Conservation (phyloP, 2,113 vertebrate species). For the Tauraco erythrolophus region DNA sequence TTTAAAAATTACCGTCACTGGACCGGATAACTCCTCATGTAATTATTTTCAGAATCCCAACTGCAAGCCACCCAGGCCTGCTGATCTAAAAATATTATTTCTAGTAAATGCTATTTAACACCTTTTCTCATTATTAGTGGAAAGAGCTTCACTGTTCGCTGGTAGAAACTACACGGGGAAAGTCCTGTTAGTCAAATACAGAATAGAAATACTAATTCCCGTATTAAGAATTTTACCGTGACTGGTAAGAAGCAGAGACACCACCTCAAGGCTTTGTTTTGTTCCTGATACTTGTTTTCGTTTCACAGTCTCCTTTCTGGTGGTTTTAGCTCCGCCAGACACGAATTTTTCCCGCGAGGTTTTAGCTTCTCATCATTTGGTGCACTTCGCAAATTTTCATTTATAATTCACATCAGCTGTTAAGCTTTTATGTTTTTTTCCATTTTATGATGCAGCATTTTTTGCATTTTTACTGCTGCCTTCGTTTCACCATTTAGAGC, state of each 20-base stretch:
- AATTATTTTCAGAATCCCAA: not conserved
- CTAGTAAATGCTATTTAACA: not conserved
- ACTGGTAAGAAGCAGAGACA: not conserved
- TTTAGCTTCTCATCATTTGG: not conserved
- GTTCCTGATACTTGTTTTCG: not conserved
- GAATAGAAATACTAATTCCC: not conserved
- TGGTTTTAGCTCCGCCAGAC: not conserved
- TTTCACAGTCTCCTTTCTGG: not conserved
- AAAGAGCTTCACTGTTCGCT: not conserved
- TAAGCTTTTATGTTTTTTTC: not conserved
- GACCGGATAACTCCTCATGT: rapidly evolving
- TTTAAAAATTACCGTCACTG: not conserved
- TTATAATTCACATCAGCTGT: constrained; percentile 12
- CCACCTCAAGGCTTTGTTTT: not conserved
- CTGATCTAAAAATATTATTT: not conserved
- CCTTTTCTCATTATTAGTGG: not conserved
- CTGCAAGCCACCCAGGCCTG: not conserved
- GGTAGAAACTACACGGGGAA: not conserved
- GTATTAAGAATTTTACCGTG: rapidly evolving
- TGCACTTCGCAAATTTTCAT: not conserved
- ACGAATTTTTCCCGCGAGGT: not conserved
- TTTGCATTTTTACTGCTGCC: constrained; percentile 3
- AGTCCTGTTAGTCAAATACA: not conserved
- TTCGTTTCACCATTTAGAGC: not conserved
- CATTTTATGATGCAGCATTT: not conserved